phyloP scores from a whole-genome alignment of 1,140 invertebrate genomes.

The Cherax quadricarinatus region DNA sequence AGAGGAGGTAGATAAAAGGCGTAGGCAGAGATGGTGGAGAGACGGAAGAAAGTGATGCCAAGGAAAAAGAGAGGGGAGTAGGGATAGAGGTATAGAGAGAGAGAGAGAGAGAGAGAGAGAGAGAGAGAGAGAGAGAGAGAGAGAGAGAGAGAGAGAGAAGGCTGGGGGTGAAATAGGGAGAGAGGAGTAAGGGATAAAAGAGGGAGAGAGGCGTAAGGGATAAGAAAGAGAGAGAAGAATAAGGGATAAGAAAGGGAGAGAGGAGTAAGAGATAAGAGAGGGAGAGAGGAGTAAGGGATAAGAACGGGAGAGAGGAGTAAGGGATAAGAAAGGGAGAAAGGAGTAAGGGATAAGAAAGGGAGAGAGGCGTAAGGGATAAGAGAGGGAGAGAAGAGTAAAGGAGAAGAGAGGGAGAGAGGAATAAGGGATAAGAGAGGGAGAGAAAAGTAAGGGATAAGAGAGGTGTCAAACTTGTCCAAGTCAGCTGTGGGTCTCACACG shows the following conservation, averaged over 20 bases:
- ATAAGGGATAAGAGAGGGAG: too few relatives aligned
- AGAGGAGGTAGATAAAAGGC: background rate
- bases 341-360: background rate
- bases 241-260: background rate
- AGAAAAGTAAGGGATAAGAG: too few relatives aligned
- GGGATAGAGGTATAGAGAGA: background rate
- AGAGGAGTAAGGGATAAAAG: background rate
- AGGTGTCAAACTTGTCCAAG: too few relatives aligned
- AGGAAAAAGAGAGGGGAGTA: too few relatives aligned
- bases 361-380: background rate
- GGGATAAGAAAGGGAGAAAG: background rate
- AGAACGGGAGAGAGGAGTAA: too few relatives aligned
- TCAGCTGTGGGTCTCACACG: too few relatives aligned
- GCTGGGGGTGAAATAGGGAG: background rate
- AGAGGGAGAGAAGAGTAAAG: background rate
- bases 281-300: too few relatives aligned
- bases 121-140: background rate
- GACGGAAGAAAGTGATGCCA: background rate
- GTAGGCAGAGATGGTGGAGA: background rate
- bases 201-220: background rate
- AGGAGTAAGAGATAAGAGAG: too few relatives aligned
- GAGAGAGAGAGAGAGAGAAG: background rate
- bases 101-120: background rate
- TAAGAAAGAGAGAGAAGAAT: background rate
- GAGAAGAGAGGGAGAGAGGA: background rate